These are phyloP conservation scores for Bombyx huttoni DNA, from an alignment of 2,888 invertebrate species.

Conservation along the genomic window DNA sequence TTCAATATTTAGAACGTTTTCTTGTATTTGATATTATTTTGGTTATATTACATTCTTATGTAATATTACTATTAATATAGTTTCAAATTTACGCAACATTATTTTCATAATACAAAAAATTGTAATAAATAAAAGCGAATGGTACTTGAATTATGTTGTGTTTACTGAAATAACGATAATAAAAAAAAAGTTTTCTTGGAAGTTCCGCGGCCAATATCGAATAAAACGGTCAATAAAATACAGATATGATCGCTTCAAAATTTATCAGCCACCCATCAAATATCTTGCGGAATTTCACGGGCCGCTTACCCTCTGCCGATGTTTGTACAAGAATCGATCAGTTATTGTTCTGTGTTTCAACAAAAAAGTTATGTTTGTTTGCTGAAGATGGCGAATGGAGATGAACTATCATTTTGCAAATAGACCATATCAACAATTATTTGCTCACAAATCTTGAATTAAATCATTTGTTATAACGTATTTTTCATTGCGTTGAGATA, in stretches of 20 bases:
- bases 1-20: too few species aligned
- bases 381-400: background rate
- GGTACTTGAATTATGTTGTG: background rate
- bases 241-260: constrained; percentile 37
- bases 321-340: constrained; percentile 23
- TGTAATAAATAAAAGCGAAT: background rate
- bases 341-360: background rate
- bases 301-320: constrained; percentile 11
- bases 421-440: too few species aligned
- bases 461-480: too few species aligned
- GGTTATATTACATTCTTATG: too few species aligned
- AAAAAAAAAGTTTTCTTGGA: constrained; percentile 8
- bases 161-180: constrained; percentile 11
- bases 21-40: too few species aligned
- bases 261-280: constrained; percentile 36
- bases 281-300: constrained; percentile 34
- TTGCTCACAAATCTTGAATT: too few species aligned
- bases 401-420: background rate
- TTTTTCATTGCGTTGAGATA: too few species aligned
- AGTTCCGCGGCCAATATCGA: constrained; percentile 25
- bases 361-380: constrained; percentile 1
- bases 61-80: too few species aligned
- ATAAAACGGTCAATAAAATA: constrained; percentile 48
- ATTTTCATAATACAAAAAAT: background rate
- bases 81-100: too few species aligned